Percentiles rank a stretch among this genome's conserved stretches.
phyloP scores from a whole-genome alignment of 2,113 vertebrate species.

The Neotragus moschatus region DNA sequence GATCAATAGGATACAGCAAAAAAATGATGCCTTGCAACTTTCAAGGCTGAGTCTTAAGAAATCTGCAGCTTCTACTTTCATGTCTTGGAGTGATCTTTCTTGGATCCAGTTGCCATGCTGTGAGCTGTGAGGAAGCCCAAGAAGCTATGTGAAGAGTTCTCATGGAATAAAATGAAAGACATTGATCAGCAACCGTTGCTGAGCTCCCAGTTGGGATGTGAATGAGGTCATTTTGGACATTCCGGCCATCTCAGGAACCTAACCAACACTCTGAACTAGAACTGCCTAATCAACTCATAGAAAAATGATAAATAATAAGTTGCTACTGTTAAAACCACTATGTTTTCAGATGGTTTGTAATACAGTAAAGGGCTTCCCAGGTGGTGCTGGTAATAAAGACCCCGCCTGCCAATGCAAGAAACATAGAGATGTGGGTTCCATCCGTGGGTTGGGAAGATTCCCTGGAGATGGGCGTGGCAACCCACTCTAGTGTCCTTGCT shows the following conservation, averaged over 20 bases:
- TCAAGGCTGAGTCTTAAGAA: slow-evolving; percentile 13
- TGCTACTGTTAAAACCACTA: neutral
- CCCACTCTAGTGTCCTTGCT: neutral
- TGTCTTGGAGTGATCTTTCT: slow-evolving; percentile 7
- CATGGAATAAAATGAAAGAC: neutral
- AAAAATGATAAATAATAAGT: neutral
- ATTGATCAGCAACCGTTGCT: neutral
- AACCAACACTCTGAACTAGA: neutral
- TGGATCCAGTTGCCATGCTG: neutral
- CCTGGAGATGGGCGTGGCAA: neutral
- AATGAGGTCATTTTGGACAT: neutral
- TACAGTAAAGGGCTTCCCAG: neutral
- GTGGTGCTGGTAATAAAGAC: neutral
- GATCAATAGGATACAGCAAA: neutral
- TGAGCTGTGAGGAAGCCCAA: neutral
- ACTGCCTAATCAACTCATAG: neutral
- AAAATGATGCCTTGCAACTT: neutral
- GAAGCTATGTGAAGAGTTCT: neutral
- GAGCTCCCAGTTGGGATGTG: neutral
- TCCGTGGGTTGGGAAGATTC: neutral
- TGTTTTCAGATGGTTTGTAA: neutral
- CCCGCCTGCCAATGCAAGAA: neutral
- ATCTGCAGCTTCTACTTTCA: neutral
- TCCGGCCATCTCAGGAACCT: neutral
- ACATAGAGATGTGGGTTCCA: neutral